phyloP scores from a whole-genome alignment of 2,888 invertebrate genomes.

The Acanthosoma haemorrhoidale region DNA sequence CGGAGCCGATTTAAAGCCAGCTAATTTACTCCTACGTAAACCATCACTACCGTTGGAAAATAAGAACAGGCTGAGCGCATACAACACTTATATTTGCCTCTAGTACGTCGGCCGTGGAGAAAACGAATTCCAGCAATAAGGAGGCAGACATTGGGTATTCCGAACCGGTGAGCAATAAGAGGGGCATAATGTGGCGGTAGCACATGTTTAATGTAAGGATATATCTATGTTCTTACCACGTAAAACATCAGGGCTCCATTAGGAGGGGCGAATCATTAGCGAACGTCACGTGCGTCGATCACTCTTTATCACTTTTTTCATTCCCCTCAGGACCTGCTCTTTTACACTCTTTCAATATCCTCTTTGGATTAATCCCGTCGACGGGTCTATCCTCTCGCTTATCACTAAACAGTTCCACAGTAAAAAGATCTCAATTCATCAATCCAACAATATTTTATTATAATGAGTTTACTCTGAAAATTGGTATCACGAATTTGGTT shows the following conservation, averaged over 20 bases:
- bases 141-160: slow-evolving; percentile 7
- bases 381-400: too few species aligned
- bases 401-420: too few species aligned
- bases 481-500: too few species aligned
- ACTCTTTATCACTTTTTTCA: slow-evolving; percentile 12
- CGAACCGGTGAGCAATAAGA: neutral
- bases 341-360: slow-evolving; percentile 14
- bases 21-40: too few species aligned
- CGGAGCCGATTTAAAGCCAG: too few species aligned
- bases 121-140: neutral
- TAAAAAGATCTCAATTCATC: too few species aligned
- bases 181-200: neutral
- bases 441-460: too few species aligned
- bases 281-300: slow-evolving; percentile 10
- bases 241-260: slow-evolving; percentile 23
- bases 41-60: too few species aligned
- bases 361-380: neutral
- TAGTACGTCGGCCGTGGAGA: neutral
- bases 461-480: too few species aligned
- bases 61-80: too few species aligned
- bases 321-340: slow-evolving; percentile 1
- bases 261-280: slow-evolving; percentile 13
- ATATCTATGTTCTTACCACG: slow-evolving; percentile 17
- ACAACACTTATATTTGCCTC: too few species aligned
- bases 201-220: slow-evolving; percentile 15